These are phyloP conservation scores for Lepidurus arcticus DNA, from an alignment of 1,140 invertebrate species.

Conservation along the genomic window DNA sequence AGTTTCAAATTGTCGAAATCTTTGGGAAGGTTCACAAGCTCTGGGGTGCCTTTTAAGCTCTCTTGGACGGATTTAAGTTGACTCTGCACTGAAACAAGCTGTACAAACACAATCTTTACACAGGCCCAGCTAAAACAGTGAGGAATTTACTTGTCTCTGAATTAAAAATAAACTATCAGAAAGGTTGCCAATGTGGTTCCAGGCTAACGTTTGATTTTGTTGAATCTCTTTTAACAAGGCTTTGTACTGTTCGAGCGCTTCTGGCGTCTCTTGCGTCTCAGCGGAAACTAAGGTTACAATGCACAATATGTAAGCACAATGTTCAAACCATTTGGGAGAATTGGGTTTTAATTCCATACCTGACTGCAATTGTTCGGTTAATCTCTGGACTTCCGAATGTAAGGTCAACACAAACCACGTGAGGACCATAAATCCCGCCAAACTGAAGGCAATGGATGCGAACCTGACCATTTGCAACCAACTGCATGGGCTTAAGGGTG, in stretches of 20 bases:
- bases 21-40: slow-evolving; percentile 27
- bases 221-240: slow-evolving; percentile 1
- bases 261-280: background rate
- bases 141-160: background rate
- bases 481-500: background rate
- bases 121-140: background rate
- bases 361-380: slow-evolving; percentile 22
- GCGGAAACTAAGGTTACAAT: background rate
- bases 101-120: background rate
- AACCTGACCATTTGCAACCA: background rate
- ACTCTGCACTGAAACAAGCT: background rate
- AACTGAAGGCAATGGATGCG: slow-evolving; percentile 24
- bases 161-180: slow-evolving; percentile 1
- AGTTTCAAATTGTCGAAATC: slow-evolving; percentile 24
- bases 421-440: slow-evolving; percentile 25
- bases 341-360: background rate
- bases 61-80: slow-evolving; percentile 26
- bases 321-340: background rate
- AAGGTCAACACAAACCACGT: slow-evolving; percentile 25
- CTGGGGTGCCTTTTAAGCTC: slow-evolving; percentile 25
- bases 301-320: background rate
- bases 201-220: slow-evolving; percentile 17
- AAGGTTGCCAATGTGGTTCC: background rate
- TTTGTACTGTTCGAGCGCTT: slow-evolving; percentile 23
- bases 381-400: slow-evolving; percentile 24